Evolutionary conservation across 2,888 invertebrate species (phyloP), one percentile per base, ranked within the genome.

Genomic region (Muschampia plurimacula): DNA sequence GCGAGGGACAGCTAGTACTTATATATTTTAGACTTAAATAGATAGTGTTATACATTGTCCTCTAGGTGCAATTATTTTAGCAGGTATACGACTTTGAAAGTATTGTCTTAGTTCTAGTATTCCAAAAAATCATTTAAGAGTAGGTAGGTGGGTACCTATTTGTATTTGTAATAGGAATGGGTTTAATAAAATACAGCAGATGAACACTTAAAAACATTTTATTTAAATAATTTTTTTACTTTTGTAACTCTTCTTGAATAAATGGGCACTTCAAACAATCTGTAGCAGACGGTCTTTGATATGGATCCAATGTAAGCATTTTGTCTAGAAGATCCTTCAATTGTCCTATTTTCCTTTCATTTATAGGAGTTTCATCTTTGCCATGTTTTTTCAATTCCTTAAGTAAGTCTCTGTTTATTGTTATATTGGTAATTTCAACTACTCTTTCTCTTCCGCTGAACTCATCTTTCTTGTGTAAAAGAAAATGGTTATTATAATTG

Each of bases 381-480:
- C 83, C 84, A 69, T 97, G 98, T 81, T 98, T 96, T 78, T 97
- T 96, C 74, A 99, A 93, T 88, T 99, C 99, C n/a, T 96, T 95
- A 78, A 96, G 96, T 75, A 99, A 95, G 89, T 99, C 98, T 78
- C 99, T 96, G 36, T 95, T 95, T 13, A 97, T 95, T 86, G 96
- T 97, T 63, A 99, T 96, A 72, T 97, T 97, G 65, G 97, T 96
- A 95, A 99, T 96, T 77, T 98, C 97, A 67, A 98, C 98, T 75
- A 98, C 95, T 94, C 99, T 99, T 87, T 99, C 99, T 96, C 98
- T 96, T 86, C 99, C 98, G 6, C 99, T 99, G 75, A 99, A 97
- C 95, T 98, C 99, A 90, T 99, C 99, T 79, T 98, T 98, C 94
- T 99, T 99, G 86, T 98, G 98, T 86, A 98, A 98, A 71, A 99